These are phyloP conservation scores for Lasioglossum marginatum DNA, from an alignment of 2,888 invertebrate genomes.

Conservation along the genomic window DNA sequence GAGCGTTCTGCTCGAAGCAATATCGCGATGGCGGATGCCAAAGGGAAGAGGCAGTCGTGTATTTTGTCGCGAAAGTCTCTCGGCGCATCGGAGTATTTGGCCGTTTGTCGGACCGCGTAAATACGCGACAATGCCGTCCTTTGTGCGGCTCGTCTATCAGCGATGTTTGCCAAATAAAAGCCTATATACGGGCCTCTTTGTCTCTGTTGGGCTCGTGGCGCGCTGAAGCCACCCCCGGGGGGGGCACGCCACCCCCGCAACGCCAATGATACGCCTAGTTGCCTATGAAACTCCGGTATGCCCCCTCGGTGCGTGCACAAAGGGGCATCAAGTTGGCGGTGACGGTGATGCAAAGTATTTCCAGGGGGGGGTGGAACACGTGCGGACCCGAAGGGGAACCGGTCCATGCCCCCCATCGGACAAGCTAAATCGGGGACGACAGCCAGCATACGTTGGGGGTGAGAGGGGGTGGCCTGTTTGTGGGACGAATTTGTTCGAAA, in stretches of 20 bases:
- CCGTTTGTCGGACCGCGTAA: constrained; percentile 73
- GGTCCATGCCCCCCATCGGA: constrained; percentile 19
- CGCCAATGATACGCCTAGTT: constrained; percentile 83
- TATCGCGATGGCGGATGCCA: constrained; percentile 10
- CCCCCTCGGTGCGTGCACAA: constrained; percentile 73
- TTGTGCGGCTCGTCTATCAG: constrained; percentile 75
- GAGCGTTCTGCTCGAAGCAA: constrained; percentile 19
- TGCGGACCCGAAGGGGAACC: constrained; percentile 71
- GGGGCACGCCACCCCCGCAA: constrained; percentile 40
- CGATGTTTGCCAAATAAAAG: constrained; percentile 83
- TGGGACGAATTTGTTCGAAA: constrained; percentile 33
- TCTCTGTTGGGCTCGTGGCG: constrained; percentile 65
- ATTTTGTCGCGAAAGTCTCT: constrained; percentile 55
- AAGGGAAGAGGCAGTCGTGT: neutral
- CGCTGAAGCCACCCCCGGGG: constrained; percentile 69
- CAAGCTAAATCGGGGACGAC: constrained; percentile 74
- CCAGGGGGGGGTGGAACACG: constrained; percentile 77
- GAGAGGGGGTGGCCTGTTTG: constrained; percentile 24
- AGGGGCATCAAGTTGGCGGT: constrained; percentile 72
- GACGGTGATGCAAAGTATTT: constrained; percentile 81
- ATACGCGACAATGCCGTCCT: constrained; percentile 72
- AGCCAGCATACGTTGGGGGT: constrained; percentile 76
- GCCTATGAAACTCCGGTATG: constrained; percentile 82
- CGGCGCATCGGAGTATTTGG: constrained; percentile 61
- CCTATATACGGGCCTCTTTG: constrained; percentile 72